Evolutionary conservation across 1,140 invertebrate species (phyloP).

Genomic region (Anoplophora glabripennis): DNA sequence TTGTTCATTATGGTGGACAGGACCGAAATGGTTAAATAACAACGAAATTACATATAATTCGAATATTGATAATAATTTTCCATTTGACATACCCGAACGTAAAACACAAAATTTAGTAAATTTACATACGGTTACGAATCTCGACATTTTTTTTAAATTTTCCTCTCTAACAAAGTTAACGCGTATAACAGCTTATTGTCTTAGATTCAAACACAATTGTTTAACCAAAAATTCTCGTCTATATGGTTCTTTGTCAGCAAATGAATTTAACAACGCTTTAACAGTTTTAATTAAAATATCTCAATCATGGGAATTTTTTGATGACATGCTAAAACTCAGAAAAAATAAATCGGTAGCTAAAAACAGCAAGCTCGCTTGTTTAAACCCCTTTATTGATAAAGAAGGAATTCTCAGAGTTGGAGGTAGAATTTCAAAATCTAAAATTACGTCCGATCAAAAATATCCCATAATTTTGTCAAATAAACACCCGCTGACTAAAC

Average conservation of each 20-base stretch:
- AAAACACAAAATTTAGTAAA: background rate
- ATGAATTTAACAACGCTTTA: constrained; percentile 1
- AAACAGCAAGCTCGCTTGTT: constrained; percentile 16
- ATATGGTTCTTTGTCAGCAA: background rate
- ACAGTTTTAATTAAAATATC: constrained; percentile 7
- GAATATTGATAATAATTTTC: background rate
- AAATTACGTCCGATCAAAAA: constrained; percentile 32
- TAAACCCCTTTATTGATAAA: constrained; percentile 47
- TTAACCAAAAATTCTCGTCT: background rate
- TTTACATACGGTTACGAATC: background rate
- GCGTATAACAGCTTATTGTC: constrained; percentile 15
- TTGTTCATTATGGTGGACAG: constrained; percentile 14
- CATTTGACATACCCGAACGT: background rate
- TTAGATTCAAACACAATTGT: constrained; percentile 6
- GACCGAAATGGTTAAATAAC: constrained; percentile 15
- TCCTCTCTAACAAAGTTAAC: background rate
- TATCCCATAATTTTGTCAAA: constrained; percentile 35
- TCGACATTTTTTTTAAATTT: constrained; percentile 6
- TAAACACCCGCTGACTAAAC: constrained; percentile 25
- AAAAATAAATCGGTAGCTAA: background rate
- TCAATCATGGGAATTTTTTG: background rate
- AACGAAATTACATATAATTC: background rate
- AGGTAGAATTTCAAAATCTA: constrained; percentile 40
- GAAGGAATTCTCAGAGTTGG: constrained; percentile 47
- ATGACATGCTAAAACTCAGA: constrained; percentile 7